phyloP scores from a whole-genome alignment of 2,797 vertebrate genomes.

The Lepilemur ruficaudatus region DNA sequence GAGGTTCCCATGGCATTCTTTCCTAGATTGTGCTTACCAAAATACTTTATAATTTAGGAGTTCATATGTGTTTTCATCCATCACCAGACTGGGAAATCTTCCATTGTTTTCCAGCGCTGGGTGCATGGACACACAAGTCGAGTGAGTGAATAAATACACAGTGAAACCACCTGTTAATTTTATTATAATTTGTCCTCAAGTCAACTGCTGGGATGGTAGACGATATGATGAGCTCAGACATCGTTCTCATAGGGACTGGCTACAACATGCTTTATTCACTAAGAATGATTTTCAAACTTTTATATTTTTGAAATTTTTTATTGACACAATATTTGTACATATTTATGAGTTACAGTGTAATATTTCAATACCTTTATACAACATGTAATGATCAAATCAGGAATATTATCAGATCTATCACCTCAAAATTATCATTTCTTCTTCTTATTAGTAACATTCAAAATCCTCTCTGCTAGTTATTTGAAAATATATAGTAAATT shows the following conservation, averaged over 20 bases:
- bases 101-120: not conserved
- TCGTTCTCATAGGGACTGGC: not conserved
- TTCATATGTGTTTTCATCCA: not conserved
- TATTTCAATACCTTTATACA: not conserved
- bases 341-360: not conserved
- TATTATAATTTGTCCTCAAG: not conserved
- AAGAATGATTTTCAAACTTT: not conserved
- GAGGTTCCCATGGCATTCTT: not conserved
- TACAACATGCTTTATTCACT: not conserved
- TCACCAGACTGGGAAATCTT: not conserved
- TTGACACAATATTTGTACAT: not conserved
- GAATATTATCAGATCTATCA: not conserved
- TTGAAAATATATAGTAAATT: not conserved
- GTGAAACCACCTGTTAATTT: not conserved
- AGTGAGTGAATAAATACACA: not conserved
- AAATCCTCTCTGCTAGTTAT: not conserved
- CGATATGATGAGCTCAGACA: not conserved
- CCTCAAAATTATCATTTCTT: not conserved
- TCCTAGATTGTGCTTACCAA: not conserved
- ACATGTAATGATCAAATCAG: not conserved
- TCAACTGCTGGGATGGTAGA: not conserved
- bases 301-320: not conserved
- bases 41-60: not conserved
- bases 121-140: not conserved
- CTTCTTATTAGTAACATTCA: not conserved